Percentiles rank a stretch among this genome's conserved stretches.
These are phyloP conservation scores for Catamblyrhynchus diadema DNA, from an alignment of 2,797 vertebrate species.

Conservation along the genomic window DNA sequence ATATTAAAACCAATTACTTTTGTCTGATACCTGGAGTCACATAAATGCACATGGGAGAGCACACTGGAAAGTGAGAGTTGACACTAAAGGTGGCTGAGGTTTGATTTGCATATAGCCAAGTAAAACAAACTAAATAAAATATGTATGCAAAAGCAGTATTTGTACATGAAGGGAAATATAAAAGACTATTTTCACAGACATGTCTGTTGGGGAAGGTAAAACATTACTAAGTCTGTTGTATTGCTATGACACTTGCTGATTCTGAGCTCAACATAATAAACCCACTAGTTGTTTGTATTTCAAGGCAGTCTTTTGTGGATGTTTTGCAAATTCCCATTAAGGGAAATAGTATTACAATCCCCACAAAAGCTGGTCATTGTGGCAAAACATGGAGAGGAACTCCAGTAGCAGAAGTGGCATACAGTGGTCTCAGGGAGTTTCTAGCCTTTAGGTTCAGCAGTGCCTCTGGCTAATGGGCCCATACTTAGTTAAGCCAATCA, in stretches of 20 bases:
- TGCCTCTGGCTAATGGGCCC: not conserved
- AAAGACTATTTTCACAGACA: not conserved
- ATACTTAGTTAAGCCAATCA: slow-evolving; percentile 5
- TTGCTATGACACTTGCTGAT: not conserved
- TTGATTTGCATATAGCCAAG: not conserved
- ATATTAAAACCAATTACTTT: slow-evolving; percentile 18
- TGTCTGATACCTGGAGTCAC: not conserved
- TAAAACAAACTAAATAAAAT: slow-evolving; percentile 30
- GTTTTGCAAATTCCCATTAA: not conserved
- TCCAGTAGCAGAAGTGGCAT: not conserved
- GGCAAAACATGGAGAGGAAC: not conserved
- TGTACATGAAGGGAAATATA: not conserved
- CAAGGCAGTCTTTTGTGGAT: not conserved
- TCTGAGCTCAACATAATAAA: not conserved
- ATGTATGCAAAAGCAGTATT: not conserved
- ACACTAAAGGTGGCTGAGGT: not conserved
- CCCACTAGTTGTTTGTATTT: not conserved
- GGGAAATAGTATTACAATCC: not conserved
- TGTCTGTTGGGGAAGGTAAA: not conserved
- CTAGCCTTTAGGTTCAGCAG: not conserved
- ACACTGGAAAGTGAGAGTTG: slow-evolving; percentile 6
- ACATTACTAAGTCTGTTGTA: not conserved
- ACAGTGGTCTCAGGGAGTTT: not conserved
- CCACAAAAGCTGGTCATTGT: not conserved
- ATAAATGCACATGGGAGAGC: not conserved